These are phyloP conservation scores for Diplosoma virens DNA, from an alignment of 23 tunicate species.

Conservation along the genomic window DNA sequence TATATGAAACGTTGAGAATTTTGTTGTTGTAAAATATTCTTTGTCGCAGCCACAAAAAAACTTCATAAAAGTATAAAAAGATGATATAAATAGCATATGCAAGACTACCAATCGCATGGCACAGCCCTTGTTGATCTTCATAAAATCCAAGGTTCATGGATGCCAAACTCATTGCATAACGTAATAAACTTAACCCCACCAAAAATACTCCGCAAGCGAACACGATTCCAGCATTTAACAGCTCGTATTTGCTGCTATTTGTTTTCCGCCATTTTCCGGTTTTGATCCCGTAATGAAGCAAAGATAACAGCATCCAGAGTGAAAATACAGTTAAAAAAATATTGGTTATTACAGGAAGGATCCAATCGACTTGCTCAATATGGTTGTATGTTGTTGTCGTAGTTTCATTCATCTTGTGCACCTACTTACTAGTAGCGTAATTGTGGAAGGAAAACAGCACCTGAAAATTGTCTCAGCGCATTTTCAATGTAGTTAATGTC, in stretches of 20 bases:
- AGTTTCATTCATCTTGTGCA: too few relatives aligned
- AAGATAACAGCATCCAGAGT: slow-evolving; percentile 9
- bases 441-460: too few relatives aligned
- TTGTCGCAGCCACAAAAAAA: slow-evolving; percentile 74
- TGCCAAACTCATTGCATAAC: slow-evolving; percentile 5
- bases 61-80: slow-evolving; percentile 13
- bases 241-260: neutral
- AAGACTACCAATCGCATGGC: slow-evolving; percentile 49
- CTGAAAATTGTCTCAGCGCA: too few relatives aligned
- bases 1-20: too few relatives aligned
- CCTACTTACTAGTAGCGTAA: too few relatives aligned
- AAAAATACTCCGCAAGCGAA: slow-evolving; percentile 28
- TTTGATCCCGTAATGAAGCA: slow-evolving; percentile 39
- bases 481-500: too few relatives aligned
- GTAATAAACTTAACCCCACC: too few relatives aligned
- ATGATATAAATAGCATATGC: slow-evolving; percentile 18
- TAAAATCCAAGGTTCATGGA: slow-evolving; percentile 32
- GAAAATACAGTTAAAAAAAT: neutral
- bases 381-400: too few relatives aligned
- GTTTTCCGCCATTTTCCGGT: slow-evolving; percentile 47
- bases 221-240: slow-evolving; percentile 9
- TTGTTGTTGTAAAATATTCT: slow-evolving; percentile 47
- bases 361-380: neutral
- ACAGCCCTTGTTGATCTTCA: neutral
- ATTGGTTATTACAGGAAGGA: slow-evolving; percentile 14